Conservation (phyloP, 2,797 vertebrate genomes). For the Selene dorsalis region DNA sequence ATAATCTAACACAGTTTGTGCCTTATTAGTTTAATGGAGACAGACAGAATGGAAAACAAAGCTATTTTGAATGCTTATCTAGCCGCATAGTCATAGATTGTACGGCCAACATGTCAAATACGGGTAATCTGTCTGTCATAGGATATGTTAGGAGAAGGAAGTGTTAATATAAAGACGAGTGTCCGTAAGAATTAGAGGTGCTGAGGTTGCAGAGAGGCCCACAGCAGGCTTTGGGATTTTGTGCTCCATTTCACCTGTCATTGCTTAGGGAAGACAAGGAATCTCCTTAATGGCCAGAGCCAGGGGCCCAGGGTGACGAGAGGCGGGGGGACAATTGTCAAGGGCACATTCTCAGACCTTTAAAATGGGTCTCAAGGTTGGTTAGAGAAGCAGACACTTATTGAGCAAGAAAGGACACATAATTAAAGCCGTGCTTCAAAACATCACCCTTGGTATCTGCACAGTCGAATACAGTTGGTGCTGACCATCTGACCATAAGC, state of each 20-base stretch:
- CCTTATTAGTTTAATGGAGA: too few species aligned
- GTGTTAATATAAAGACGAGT: conserved; percentile 43
- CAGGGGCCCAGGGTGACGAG: conserved; percentile 68
- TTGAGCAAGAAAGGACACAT: conserved; percentile 69
- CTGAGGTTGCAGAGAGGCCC: conserved; percentile 42
- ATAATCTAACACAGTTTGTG: not conserved
- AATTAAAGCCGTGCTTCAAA: conserved; percentile 66
- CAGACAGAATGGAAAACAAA: not conserved
- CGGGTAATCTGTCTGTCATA: conserved; percentile 50
- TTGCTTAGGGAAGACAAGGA: conserved; percentile 76
- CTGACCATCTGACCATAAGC: conserved; percentile 22
- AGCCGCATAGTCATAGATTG: not conserved
- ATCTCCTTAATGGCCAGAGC: conserved; percentile 81
- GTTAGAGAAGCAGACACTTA: conserved; percentile 72
- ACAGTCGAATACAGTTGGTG: conserved; percentile 30
- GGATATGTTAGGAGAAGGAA: conserved; percentile 21
- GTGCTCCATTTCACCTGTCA: conserved; percentile 86
- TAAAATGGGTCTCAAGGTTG: conserved; percentile 72
- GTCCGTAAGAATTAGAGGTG: conserved; percentile 61
- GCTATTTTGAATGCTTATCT: not conserved
- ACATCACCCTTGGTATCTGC: conserved; percentile 35
- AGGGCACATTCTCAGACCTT: conserved; percentile 72
- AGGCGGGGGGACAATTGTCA: conserved; percentile 48
- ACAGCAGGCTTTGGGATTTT: conserved; percentile 76
- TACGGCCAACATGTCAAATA: not conserved